Evolutionary conservation across 2,797 vertebrate species (phyloP).

Genomic region (Peromyscus aztecus): DNA sequence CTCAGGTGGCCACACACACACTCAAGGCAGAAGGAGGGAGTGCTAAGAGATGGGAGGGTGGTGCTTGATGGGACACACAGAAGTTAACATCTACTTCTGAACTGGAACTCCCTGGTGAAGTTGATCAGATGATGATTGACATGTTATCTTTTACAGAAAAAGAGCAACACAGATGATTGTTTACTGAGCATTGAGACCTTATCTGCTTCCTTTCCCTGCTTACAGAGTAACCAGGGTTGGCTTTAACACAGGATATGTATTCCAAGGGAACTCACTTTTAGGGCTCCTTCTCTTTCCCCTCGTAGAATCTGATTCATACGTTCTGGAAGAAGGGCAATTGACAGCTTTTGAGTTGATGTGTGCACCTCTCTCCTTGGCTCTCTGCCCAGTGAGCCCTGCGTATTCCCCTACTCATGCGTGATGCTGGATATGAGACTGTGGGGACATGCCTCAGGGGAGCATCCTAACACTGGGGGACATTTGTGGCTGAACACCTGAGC

Average conservation of each 20-base stretch:
- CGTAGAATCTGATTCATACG: neutral
- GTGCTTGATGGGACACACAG: neutral
- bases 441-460: neutral
- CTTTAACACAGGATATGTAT: neutral
- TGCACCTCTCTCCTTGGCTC: fast-evolving
- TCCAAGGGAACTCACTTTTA: neutral
- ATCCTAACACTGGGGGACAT: fast-evolving
- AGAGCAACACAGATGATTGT: neutral
- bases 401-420: neutral
- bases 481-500: neutral
- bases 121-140: neutral
- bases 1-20: no score
- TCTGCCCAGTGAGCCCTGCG: neutral
- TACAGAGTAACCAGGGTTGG: neutral
- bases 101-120: neutral
- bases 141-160: neutral
- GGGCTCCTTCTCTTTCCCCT: neutral
- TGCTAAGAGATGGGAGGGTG: neutral
- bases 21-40: neutral
- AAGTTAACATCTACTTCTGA: neutral
- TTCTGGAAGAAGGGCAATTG: neutral
- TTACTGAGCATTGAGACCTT: neutral
- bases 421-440: neutral
- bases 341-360: neutral
- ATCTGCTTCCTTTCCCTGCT: neutral